Evolutionary conservation across 2,797 vertebrate species (phyloP).

Genomic region (Otolemur crassicaudatus): DNA sequence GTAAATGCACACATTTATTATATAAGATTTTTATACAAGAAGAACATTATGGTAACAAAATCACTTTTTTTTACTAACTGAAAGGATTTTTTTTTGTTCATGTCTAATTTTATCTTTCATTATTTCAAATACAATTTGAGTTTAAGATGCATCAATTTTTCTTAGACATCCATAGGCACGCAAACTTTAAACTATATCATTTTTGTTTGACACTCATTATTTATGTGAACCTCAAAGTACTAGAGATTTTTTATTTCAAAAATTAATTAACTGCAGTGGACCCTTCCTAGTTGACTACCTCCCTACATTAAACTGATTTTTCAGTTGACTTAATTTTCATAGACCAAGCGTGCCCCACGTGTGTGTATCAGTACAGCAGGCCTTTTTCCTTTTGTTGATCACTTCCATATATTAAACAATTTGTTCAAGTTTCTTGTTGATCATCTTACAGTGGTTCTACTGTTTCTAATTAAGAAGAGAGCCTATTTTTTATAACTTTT

Average conservation of each 20-base stretch:
- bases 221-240: not conserved
- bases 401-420: no score
- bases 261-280: not conserved
- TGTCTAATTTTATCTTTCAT: not conserved
- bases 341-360: no score
- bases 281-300: no score
- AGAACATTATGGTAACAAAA: not conserved
- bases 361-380: no score
- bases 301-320: no score
- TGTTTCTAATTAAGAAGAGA: no score
- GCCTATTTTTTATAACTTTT: not conserved
- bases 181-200: not conserved
- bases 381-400: no score
- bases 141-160: conserved; percentile 29
- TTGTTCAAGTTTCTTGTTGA: no score
- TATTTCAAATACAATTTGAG: not conserved
- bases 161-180: not conserved
- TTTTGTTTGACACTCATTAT: not conserved
- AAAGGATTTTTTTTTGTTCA: not conserved
- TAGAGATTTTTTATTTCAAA: not conserved
- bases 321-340: no score
- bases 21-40: not conserved
- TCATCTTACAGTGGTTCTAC: no score
- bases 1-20: not conserved
- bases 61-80: not conserved